Conservation (phyloP, 2,888 invertebrate species). For the Leptodirus hochenwartii region DNA sequence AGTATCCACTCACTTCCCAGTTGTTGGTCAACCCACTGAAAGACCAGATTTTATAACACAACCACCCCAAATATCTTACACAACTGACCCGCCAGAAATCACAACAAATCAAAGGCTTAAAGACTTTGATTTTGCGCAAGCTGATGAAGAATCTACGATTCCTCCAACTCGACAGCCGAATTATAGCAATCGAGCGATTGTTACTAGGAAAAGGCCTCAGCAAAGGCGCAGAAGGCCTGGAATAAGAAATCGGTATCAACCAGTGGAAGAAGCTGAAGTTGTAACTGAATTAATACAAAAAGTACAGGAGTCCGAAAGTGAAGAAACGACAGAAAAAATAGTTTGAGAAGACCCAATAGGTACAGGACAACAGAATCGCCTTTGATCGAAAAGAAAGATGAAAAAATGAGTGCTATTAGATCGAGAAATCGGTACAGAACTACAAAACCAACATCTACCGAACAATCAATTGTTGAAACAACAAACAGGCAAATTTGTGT, state of each 20-base stretch:
- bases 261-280: slow-evolving; percentile 10
- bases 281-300: slow-evolving; percentile 16
- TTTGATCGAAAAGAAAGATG: slow-evolving; percentile 5
- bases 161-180: not conserved
- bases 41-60: slow-evolving; percentile 11
- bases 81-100: too few species aligned
- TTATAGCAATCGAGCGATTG: too few species aligned
- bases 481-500: too few species aligned
- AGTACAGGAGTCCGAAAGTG: slow-evolving; percentile 16
- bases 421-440: slow-evolving; percentile 7
- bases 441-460: slow-evolving; percentile 9
- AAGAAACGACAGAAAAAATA: slow-evolving; percentile 12
- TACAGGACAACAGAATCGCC: slow-evolving; percentile 12
- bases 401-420: slow-evolving; percentile 6
- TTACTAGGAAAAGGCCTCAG: too few species aligned
- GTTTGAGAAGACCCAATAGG: slow-evolving; percentile 13
- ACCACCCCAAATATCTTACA: too few species aligned
- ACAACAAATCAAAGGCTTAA: too few species aligned
- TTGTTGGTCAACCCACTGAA: slow-evolving; percentile 18
- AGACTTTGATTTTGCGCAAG: too few species aligned
- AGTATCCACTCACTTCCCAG: slow-evolving; percentile 27
- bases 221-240: too few species aligned
- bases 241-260: slow-evolving; percentile 4
- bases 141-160: not conserved
- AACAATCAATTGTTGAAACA: slow-evolving; percentile 6